These are phyloP conservation scores for Adrianichthys oophorus DNA, from an alignment of 2,797 vertebrate species.

Conservation along the genomic window DNA sequence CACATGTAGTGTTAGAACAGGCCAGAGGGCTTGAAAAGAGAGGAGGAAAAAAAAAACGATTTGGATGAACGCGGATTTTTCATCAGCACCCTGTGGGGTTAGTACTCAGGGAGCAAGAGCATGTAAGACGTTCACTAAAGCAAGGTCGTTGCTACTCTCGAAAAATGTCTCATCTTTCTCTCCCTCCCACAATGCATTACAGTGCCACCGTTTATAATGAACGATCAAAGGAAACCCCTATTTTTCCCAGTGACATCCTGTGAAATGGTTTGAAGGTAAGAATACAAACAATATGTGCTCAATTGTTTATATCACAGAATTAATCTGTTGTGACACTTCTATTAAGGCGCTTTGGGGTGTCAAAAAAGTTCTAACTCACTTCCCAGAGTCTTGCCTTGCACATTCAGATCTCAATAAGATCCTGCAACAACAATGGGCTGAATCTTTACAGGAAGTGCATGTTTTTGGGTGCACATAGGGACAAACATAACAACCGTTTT, in stretches of 20 bases:
- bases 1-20: constrained; percentile 79
- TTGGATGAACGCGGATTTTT: constrained; percentile 93
- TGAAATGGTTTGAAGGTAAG: constrained; percentile 51
- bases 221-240: constrained; percentile 48
- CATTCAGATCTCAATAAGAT: constrained; percentile 16
- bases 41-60: constrained; percentile 78
- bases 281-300: constrained; percentile 55
- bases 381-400: constrained; percentile 14
- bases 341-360: constrained; percentile 37
- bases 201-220: constrained; percentile 29
- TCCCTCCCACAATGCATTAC: constrained; percentile 21
- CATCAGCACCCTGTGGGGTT: constrained; percentile 92
- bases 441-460: constrained; percentile 12
- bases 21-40: constrained; percentile 78
- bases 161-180: constrained; percentile 71
- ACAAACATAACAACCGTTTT: constrained; percentile 42
- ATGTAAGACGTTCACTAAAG: constrained; percentile 75
- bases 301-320: constrained; percentile 39
- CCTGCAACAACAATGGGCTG: constrained; percentile 2
- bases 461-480: constrained; percentile 17
- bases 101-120: constrained; percentile 76
- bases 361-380: constrained; percentile 38
- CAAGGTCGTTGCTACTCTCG: constrained; percentile 79
- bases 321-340: constrained; percentile 47
- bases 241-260: constrained; percentile 48